Evolutionary conservation across 23 tunicate species (phyloP), one percentile per base, ranked within the genome.

Genomic region (Halocynthia roretzi): DNA sequence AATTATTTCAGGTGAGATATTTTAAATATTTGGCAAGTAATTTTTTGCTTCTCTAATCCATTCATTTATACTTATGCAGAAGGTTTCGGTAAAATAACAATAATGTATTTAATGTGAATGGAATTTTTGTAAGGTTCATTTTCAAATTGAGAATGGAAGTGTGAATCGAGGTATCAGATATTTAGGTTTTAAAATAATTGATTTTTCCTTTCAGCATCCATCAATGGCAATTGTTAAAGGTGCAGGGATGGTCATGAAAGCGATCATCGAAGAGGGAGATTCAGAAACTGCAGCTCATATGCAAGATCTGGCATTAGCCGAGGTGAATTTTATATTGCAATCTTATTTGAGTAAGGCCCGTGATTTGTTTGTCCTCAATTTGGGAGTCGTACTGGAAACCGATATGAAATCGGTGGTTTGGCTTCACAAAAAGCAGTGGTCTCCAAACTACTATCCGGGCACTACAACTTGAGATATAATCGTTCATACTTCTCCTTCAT

Each of bases 161-260:
- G 10, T 10, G 12, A 56, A 56, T 10, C 12, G 12, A 56, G 11
- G 10, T 10, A 56, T 10, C 62, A 56, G 62, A 10, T 56, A 10
- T 56, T 12, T 56, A 56, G 62, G 12, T 56, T 56, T 56, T 57
- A 14, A 57, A 11, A 57, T 11, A 57, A 14, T 57, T 49, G 18
- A 21, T 23, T 78, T 22, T 78, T 8, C 50, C 52, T 54, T 68
- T n/a, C 95, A 94, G 94, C 99, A 94, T 77, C 99, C 99, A 12
- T 87, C 95, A 7, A 80, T 89, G 95, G 99, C 99, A 8, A 94
- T 94, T 71, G 95, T 87, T 55, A 94, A 94, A 84, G 94, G 95
- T 6, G 99, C 99, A 5, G 99, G 99, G 5, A 53, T 94, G 85
- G 95, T 94, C 61, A 94, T 94, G 99, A 88, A 94, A 57, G 99